phyloP scores from a whole-genome alignment of 2,888 invertebrate species.

The Bugula neritina region DNA sequence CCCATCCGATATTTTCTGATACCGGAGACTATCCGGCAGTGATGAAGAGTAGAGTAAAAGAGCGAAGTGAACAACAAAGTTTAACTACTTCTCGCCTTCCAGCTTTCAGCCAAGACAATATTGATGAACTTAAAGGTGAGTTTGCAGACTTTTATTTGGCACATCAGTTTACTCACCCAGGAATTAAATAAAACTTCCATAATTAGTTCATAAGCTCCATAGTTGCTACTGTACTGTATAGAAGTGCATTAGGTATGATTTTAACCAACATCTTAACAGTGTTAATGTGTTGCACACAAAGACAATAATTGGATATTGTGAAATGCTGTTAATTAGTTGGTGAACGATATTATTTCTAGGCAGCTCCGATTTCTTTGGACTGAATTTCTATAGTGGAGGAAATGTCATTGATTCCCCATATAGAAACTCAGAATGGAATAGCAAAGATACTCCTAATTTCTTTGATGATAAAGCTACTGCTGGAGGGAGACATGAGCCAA shows the following conservation, averaged over 20 bases:
- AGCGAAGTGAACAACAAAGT: conserved; percentile 19
- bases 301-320: too few relatives aligned
- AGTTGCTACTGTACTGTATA: too few relatives aligned
- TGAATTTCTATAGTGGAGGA: conserved; percentile 21
- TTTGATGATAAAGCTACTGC: not conserved
- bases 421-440: not conserved
- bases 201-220: too few relatives aligned
- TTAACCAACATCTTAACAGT: too few relatives aligned
- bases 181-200: too few relatives aligned
- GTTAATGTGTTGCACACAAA: too few relatives aligned
- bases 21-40: conserved; percentile 30
- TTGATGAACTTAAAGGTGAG: conserved; percentile 40
- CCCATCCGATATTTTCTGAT: conserved; percentile 29
- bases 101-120: conserved; percentile 37
- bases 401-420: conserved; percentile 10
- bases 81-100: conserved; percentile 11
- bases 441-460: not conserved
- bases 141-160: too few relatives aligned
- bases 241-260: too few relatives aligned
- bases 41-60: conserved; percentile 30
- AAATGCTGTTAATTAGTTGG: too few relatives aligned
- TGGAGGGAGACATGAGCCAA: conserved; percentile 7
- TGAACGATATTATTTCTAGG: conserved; percentile 6
- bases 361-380: conserved; percentile 18
- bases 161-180: too few relatives aligned